Evolutionary conservation across 2,888 invertebrate genomes (phyloP), one percentile per base, ranked within the genome.

Genomic region (Andrena marginata): DNA sequence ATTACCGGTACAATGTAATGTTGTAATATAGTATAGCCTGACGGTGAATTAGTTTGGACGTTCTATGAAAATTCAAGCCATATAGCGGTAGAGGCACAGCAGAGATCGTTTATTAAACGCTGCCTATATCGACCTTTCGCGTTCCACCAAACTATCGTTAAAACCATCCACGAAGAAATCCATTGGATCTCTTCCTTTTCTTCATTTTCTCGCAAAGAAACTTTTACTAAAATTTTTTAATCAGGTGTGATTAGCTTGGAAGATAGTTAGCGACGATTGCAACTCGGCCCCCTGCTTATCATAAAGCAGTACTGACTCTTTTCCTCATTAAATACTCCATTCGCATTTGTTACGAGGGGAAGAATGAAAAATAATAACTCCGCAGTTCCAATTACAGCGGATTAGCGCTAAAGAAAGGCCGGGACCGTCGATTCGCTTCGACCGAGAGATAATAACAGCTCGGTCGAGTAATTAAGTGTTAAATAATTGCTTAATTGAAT

Each of bases 1-100:
- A 77, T 81, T 84, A 81, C 74, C 23, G 77, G 78, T 79, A 75
- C 65, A 69, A 79, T 86, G 79, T 85, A 82, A 79, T 65, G 82
- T 72, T 65, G 77, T 77, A 71, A 71, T 72, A 80, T 73, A 71
- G 63, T 29, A 83, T 59, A 49, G 26, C 60, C 29, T 51, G 49
- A 29, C 59, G 59, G 73, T 78, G 78, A 64, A 75, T 80, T 80
- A 72, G 80, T 78, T 78, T 73, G 62, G 49, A 72, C 77, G 68
- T 73, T 75, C 56, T 56, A 64, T 56, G 68, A 64, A 77, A 80
- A 73, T 56, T 60, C 42, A 48, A 54, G 33, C 60, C 42, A 16
- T 42, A 42, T 42, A 42, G 42, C 42, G 73, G 48, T 48, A 6
- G 29, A 4, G 23, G 60, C 31, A 16, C 56, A 16, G 8, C 29